Evolutionary conservation across 2,797 vertebrate species (phyloP), one percentile per base, ranked within the genome.

Genomic region (Pagetopsis macropterus): DNA sequence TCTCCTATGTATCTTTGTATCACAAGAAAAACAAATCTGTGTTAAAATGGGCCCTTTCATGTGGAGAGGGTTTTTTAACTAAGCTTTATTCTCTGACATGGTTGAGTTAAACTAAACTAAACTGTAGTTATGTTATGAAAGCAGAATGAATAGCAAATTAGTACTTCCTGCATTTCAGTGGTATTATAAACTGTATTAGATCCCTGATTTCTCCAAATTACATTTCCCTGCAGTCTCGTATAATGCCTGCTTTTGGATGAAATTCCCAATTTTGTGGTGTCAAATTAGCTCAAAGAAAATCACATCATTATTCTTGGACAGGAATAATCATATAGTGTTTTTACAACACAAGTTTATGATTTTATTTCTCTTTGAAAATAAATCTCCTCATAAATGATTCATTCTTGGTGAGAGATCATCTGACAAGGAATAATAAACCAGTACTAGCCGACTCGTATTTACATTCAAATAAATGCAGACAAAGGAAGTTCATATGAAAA

Each of bases 1-100:
- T 94, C 92, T 93, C 86, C 86, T 91, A 89, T 90, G 83, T 94
- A 94, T 92, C 92, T 94, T 95, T 94, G 94, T 94, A 92, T 95
- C 91, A 88, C 85, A 87, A 84, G 80, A 75, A 79, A 84, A 92
- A 92, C 78, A 91, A 78, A 70, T 43, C 59, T 78, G 87, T 92
- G 92, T 93, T 93, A 92, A 93, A 93, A 92, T 82, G 84, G 89
- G 76, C 65, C 65, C 78, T 92, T 93, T 95, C 90, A 92, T 86
- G 87, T 81, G 68, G 86, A 89, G 92, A 89, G 81, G 81, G 71
- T 87, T 91, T 89, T 91, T 93, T 91, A 93, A 92, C 90, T 81
- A 90, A 81, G 82, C 86, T 79, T 85, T 84, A 81, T 82, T 70
- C 84, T 87, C 87, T 87, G 85, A 91, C 90, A 87, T 79, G 87